Base-by-base conservation (phyloP, 2,113 vertebrate species). In the Chamaetylas fuelleborni region DNA sequence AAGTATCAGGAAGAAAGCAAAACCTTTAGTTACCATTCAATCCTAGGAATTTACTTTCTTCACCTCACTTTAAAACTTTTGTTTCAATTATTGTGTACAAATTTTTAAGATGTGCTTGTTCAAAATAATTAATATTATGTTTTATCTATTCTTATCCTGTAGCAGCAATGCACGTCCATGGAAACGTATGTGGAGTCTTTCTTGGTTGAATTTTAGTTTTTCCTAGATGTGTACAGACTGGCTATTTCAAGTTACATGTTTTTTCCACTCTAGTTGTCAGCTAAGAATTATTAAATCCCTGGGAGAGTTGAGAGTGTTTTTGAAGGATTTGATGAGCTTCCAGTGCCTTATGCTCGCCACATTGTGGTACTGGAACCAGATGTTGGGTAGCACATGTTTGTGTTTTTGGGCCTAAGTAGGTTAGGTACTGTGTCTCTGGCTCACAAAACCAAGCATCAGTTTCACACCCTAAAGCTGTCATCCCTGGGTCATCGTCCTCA, bases 311-410 rank as follows among this genome's bases (percentile, higher is more conserved):
- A 64, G 81, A 86, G 72, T 83, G 76, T 88, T 95, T 94, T 67
- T 88, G 76, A 74, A 90, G 67, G 81, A 90, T 83, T 80, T 86
- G 87, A 73, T 88, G 93, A 95, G 53, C 76, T 96, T 95, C 86
- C 88, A 86, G 74, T 92, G 56, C 79, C 84, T 90, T 74, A 90
- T 1, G 23, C 40, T 94, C 1, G 0, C 90, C 53, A 71, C 85
- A 64, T 81, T 60, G 60, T 93, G 29, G 3, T 79, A 79, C 81
- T 93, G 89, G 53, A 93, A 93, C 40, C 91, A 76, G 83, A 87
- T 93, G 91, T 4, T 53, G 22, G 58, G 95, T 91, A 84, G 76
- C 85, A 71, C 60, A 43, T 92, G 79, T 82, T 90, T 7, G 13
- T 90, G 67, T 73, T 93, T 73, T 82, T 88, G 74, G 60, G 77